A percentile compares a stretch with the other conserved stretches of the same genome.
These are phyloP conservation scores for Anastrepha obliqua DNA, from an alignment of 1,140 invertebrate genomes.

Conservation along the genomic window DNA sequence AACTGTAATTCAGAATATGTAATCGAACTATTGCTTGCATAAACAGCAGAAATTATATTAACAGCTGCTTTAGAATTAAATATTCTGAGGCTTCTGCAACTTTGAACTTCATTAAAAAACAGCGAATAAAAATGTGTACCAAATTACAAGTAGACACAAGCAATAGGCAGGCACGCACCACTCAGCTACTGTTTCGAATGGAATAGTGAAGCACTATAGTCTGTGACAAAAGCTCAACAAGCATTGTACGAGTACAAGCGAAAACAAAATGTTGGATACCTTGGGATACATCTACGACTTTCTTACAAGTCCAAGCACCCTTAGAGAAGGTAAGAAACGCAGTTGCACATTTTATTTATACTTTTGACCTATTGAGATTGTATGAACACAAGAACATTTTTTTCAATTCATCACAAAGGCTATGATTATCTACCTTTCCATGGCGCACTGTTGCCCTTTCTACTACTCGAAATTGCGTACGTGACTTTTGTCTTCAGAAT, in stretches of 20 bases:
- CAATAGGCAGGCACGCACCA: neutral
- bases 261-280: neutral
- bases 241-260: neutral
- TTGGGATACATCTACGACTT: neutral
- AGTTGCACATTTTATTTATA: too few relatives aligned
- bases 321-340: neutral
- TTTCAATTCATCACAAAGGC: neutral
- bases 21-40: too few relatives aligned
- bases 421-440: constrained; percentile 29
- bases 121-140: neutral
- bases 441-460: neutral
- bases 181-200: neutral
- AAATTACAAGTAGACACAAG: neutral
- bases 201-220: neutral
- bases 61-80: too few relatives aligned
- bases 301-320: neutral
- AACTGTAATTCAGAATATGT: too few relatives aligned
- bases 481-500: constrained; percentile 2
- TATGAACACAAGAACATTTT: too few relatives aligned
- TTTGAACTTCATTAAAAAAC: constrained; percentile 33
- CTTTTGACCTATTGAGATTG: too few relatives aligned
- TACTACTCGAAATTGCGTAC: neutral
- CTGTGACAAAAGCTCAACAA: neutral
- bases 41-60: too few relatives aligned
- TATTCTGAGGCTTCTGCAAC: too few relatives aligned